Evolutionary conservation across 1,140 invertebrate genomes (phyloP).

Genomic region (Cydia pomonella): DNA sequence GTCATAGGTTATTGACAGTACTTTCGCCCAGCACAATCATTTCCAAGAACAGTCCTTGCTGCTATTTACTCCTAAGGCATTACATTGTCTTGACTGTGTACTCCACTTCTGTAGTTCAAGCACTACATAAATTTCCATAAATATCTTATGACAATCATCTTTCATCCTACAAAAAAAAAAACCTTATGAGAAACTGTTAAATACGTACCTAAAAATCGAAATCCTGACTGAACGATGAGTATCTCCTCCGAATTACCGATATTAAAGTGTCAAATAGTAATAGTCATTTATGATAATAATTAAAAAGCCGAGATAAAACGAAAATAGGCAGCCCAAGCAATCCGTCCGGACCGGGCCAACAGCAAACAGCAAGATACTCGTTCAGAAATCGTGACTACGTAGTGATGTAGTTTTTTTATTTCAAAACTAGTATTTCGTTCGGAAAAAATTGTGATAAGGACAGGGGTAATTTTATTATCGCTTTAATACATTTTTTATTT

Average conservation of each 20-base stretch:
- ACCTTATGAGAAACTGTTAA: neutral
- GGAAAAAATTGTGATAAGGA: no score
- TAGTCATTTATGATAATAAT: slow-evolving; percentile 22
- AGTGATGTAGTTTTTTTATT: neutral
- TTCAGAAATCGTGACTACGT: slow-evolving; percentile 1
- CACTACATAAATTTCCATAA: slow-evolving; percentile 15
- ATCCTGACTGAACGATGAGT: neutral
- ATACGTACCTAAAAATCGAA: slow-evolving; percentile 18
- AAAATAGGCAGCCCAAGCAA: slow-evolving; percentile 26
- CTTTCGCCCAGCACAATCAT: slow-evolving; percentile 38
- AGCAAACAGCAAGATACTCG: slow-evolving; percentile 24
- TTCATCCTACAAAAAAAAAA: neutral
- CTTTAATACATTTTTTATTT: no score
- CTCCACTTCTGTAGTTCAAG: neutral
- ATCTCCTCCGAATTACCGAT: slow-evolving; percentile 5
- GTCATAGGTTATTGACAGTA: slow-evolving; percentile 80
- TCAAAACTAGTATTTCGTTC: no score
- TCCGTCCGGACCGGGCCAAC: slow-evolving; percentile 24
- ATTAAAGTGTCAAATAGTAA: neutral
- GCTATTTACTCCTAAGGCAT: neutral
- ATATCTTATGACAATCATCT: neutral
- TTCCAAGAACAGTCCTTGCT: neutral
- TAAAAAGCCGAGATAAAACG: slow-evolving; percentile 27
- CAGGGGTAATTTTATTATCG: no score
- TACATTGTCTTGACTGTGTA: neutral